Base-by-base conservation (phyloP, 2,888 invertebrate genomes). In the Eristalis arbustorum region DNA sequence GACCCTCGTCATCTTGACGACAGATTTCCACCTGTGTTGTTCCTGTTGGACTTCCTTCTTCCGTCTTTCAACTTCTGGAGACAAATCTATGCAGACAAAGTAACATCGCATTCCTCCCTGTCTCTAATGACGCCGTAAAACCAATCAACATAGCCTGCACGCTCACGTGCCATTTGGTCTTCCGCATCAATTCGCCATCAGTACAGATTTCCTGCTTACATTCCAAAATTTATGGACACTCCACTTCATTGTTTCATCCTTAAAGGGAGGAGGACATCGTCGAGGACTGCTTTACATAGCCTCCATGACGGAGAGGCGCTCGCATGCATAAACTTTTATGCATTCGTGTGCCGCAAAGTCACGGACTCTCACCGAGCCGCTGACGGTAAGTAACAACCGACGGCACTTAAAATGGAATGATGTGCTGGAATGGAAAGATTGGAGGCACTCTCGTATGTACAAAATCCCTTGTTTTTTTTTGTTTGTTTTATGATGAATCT, bases 131-230 rank as follows among this genome's bases (percentile, higher is more conserved):
- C 61, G 57, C 31, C 13, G 25, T 71, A 1, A 40, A n/a, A 40
- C 40, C 23, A 18, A 61, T 31, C 31, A 8, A 37, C 10, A 23
- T 49, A 8, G 18, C n/a, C n/a, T n/a, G 49, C 56, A 25, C 34
- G 23, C 56, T 34, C 23, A 59, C 59, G 13, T 25, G 25, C 56
- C 64, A 64, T 49, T 49, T 22, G 64, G 56, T 63, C 49, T 31
- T 56, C 56, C 22, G 63, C 63, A 73, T 73, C 49, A 73, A 56
- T 63, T 62, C n/a, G 14, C 63, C 49, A 23, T 73, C 56, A 34
- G 34, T 22, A 37, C 1, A 31, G 63, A 73, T 64, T 62, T 40
- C 49, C 49, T 49, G 28, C 71, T 18, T 18, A 2, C 57, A 57
- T 42, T 71, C 18, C 6, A 25, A 25, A 61, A 61, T 71, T 62